Conservation (phyloP, 2,888 invertebrate species). For the Rhamphomyia laevipes region DNA sequence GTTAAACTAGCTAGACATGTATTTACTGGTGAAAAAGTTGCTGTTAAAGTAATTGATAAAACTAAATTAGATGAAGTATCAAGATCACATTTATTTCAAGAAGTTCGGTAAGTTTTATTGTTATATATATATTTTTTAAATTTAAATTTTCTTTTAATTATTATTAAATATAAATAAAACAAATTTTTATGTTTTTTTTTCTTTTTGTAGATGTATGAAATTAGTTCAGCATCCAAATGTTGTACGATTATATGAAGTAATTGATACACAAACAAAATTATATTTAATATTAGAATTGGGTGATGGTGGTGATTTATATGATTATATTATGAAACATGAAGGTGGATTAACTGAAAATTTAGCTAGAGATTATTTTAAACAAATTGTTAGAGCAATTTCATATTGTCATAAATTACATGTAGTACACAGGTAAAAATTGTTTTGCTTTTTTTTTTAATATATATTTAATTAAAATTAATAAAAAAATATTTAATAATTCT, state of each 20-base stretch:
- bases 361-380: constrained; percentile 85
- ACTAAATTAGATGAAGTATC: constrained; percentile 94
- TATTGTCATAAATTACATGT: constrained; percentile 86
- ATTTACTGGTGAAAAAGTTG: constrained; percentile 97
- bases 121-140: constrained; percentile 1
- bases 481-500: not conserved
- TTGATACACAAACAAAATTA: constrained; percentile 96
- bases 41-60: constrained; percentile 97
- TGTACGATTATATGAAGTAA: constrained; percentile 95
- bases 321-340: constrained; percentile 95
- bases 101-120: constrained; percentile 48
- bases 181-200: no score
- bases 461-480: not conserved
- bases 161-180: not conserved
- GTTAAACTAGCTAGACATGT: constrained; percentile 97
- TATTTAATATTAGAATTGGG: constrained; percentile 94
- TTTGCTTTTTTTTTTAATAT: not conserved
- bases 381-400: constrained; percentile 95
- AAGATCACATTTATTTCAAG: constrained; percentile 90
- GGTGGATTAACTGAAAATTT: constrained; percentile 71
- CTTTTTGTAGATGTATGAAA: constrained; percentile 76
- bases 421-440: constrained; percentile 39
- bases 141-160: not conserved
- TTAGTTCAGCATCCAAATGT: constrained; percentile 98
- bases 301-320: constrained; percentile 97